Evolutionary conservation across 35 echinoderm and acorn worm species (phyloP).

Genomic region (Acanthaster planci): DNA sequence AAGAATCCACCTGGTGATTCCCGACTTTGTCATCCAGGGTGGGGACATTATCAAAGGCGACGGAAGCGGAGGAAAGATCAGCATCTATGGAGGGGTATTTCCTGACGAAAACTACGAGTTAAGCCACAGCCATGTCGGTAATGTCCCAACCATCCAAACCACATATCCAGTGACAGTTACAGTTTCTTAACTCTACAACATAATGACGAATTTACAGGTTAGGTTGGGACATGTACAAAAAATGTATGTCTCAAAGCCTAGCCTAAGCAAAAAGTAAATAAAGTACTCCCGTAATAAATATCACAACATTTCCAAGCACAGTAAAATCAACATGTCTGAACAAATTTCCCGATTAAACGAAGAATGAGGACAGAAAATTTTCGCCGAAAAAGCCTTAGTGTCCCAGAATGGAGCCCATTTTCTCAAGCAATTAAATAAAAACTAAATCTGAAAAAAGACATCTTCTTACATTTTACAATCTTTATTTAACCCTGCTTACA

Average conservation of each 20-base stretch:
- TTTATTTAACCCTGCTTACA: too few relatives aligned
- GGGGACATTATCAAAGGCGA: conserved; percentile 86
- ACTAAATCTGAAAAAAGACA: too few relatives aligned
- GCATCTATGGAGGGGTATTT: conserved; percentile 94
- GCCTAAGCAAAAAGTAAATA: background rate
- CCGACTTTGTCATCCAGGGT: conserved; percentile 89
- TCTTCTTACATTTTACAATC: too few relatives aligned
- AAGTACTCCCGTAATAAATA: background rate
- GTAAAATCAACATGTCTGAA: too few relatives aligned
- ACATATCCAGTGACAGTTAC: background rate
- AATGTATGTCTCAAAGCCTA: background rate
- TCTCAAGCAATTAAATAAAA: too few relatives aligned
- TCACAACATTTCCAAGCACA: background rate
- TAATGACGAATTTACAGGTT: background rate
- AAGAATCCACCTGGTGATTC: conserved; percentile 51
- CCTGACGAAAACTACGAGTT: conserved; percentile 90
- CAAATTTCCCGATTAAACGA: too few relatives aligned
- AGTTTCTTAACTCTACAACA: background rate
- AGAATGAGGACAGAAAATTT: too few relatives aligned
- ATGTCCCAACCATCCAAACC: background rate
- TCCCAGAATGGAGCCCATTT: too few relatives aligned
- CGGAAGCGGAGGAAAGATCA: conserved; percentile 97
- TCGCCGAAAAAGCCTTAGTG: too few relatives aligned
- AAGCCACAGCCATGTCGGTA: conserved; percentile 78
- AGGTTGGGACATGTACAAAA: background rate